Percentiles rank a stretch among this genome's conserved stretches.
These are phyloP conservation scores for Trachops cirrhosus DNA, from an alignment of 2,797 vertebrate genomes.

Conservation along the genomic window DNA sequence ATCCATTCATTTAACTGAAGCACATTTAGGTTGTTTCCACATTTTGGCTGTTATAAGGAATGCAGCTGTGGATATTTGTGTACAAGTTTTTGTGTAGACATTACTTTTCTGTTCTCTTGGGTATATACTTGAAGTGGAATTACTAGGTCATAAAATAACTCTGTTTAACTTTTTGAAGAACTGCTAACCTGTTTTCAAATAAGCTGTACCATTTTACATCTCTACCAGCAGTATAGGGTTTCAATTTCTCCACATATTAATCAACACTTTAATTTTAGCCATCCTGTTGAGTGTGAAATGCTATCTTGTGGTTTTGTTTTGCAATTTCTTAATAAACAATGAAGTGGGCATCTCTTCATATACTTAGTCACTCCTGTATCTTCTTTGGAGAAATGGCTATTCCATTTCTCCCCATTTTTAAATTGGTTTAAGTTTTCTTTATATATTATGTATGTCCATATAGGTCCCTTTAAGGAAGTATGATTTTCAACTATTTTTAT, in stretches of 20 bases:
- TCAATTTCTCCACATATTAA: not conserved
- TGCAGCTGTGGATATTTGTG: not conserved
- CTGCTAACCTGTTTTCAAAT: not conserved
- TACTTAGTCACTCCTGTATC: not conserved
- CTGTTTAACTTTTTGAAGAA: not conserved
- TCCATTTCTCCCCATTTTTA: not conserved
- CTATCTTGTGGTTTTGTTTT: not conserved
- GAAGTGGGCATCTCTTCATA: not conserved
- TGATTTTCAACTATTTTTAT: not conserved
- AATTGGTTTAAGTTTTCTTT: not conserved
- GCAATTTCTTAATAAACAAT: not conserved
- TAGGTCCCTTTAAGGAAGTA: not conserved
- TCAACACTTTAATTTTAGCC: not conserved
- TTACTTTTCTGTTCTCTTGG: not conserved
- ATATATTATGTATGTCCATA: not conserved
- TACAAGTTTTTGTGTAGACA: not conserved
- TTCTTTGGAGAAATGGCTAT: not conserved
- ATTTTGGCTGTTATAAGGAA: not conserved
- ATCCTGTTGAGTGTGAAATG: not conserved
- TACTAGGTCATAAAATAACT: not conserved
- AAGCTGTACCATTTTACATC: not conserved
- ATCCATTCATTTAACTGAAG: not conserved
- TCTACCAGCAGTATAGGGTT: not conserved
- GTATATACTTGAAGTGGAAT: not conserved
- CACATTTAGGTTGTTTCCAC: not conserved